phyloP scores from a whole-genome alignment of 2,797 vertebrate genomes.

The Eurystomus glaucurus region DNA sequence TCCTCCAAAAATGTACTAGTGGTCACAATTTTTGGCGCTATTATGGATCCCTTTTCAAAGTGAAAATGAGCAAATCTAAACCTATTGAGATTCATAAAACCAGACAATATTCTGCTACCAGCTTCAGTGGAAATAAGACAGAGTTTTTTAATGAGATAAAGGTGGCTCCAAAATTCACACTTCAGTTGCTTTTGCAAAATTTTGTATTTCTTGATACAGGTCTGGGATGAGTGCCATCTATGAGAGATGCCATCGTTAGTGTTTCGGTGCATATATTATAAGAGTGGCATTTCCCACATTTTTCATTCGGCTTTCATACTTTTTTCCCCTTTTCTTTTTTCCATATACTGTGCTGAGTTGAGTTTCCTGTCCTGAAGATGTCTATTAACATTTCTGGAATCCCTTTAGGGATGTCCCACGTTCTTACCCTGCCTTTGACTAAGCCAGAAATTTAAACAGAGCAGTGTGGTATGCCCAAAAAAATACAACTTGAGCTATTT shows the following conservation, averaged over 20 bases:
- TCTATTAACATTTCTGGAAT: slow-evolving; percentile 27
- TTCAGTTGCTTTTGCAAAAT: slow-evolving; percentile 12
- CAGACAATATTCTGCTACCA: neutral
- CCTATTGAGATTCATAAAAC: neutral
- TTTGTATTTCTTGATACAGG: neutral
- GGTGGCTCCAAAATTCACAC: neutral
- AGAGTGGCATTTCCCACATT: neutral
- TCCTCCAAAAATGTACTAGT: neutral
- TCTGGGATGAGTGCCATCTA: slow-evolving; percentile 1
- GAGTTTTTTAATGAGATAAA: neutral
- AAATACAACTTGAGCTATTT: slow-evolving; percentile 37
- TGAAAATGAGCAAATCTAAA: neutral
- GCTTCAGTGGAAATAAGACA: neutral
- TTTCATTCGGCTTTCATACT: slow-evolving; percentile 18
- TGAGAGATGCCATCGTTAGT: slow-evolving; percentile 9
- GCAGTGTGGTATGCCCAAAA: slow-evolving; percentile 19
- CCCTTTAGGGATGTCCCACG: neutral
- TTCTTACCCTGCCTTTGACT: neutral
- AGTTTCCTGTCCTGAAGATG: slow-evolving; percentile 2
- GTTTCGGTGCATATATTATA: neutral
- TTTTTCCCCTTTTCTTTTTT: neutral
- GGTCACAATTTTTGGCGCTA: neutral
- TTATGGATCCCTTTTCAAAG: neutral
- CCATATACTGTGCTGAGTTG: neutral
- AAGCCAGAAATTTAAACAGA: neutral